These are phyloP conservation scores for Coptotermes formosanus DNA, from an alignment of 1,140 invertebrate genomes.

Conservation along the genomic window DNA sequence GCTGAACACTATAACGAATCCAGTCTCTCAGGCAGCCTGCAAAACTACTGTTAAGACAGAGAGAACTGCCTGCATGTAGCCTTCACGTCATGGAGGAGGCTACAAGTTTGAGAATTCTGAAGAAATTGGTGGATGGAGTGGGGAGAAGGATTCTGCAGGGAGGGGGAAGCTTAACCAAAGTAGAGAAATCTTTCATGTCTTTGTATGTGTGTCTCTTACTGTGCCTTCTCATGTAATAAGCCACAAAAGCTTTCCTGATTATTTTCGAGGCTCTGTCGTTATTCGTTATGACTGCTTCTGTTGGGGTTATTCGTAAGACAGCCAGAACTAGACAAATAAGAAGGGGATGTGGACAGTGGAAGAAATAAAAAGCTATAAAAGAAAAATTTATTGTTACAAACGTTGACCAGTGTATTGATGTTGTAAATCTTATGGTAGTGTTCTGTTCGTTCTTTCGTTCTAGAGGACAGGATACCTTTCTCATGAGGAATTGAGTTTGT, in stretches of 20 bases:
- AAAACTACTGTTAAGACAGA: background rate
- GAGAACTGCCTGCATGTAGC: background rate
- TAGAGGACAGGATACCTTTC: background rate
- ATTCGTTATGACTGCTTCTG: background rate
- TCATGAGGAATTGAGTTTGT: too few species aligned
- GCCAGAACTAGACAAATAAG: slow-evolving; percentile 1
- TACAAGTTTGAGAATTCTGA: background rate
- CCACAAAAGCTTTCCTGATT: background rate
- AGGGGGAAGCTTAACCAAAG: background rate
- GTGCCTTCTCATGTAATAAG: background rate
- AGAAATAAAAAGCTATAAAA: background rate
- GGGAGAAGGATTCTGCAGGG: background rate
- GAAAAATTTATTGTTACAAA: background rate
- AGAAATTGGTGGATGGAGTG: background rate
- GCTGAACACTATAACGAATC: background rate
- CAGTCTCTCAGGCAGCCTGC: background rate
- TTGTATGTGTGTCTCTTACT: background rate
- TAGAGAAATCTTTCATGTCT: slow-evolving; percentile 13
- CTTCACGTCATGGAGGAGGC: background rate
- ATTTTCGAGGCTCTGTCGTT: background rate
- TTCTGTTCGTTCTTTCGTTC: background rate
- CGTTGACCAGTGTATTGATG: background rate
- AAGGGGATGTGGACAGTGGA: background rate
- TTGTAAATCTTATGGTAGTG: background rate
- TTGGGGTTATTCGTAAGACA: background rate